Conservation (phyloP, 2,888 invertebrate species). For the Cantharis lateralis region DNA sequence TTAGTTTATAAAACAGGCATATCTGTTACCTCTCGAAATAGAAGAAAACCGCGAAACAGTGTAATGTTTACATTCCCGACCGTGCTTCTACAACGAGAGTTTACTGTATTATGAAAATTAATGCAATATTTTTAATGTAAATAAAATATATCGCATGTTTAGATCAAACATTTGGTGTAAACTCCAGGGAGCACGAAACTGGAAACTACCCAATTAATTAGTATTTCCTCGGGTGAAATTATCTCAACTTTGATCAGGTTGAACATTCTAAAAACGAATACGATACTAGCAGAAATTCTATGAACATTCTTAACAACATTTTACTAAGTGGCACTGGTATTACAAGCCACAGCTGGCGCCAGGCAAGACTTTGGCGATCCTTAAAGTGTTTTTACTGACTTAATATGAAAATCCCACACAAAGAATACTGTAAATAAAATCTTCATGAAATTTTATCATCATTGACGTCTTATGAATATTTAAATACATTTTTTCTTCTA, state of each 20-base stretch:
- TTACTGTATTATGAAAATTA: no score
- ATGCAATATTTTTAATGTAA: no score
- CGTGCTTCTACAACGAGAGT: no score
- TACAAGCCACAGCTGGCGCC: background rate
- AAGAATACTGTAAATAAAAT: background rate
- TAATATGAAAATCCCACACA: background rate
- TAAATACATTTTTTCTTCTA: constrained; percentile 4
- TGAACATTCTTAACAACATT: background rate
- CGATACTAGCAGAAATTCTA: background rate
- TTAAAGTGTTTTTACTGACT: background rate
- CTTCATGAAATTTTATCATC: background rate
- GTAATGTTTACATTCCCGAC: no score
- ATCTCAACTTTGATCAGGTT: background rate
- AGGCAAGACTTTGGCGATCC: background rate
- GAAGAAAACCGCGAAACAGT: no score
- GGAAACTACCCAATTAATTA: no score
- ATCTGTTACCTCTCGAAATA: no score
- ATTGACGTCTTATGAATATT: constrained; percentile 21
- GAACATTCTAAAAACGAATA: background rate
- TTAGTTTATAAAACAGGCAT: no score
- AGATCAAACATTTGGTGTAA: background rate
- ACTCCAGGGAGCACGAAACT: no score
- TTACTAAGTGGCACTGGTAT: background rate
- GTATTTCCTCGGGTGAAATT: background rate
- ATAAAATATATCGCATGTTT: background rate